Conservation (phyloP, 1,140 invertebrate genomes). For the Coenobita brevimanus region DNA sequence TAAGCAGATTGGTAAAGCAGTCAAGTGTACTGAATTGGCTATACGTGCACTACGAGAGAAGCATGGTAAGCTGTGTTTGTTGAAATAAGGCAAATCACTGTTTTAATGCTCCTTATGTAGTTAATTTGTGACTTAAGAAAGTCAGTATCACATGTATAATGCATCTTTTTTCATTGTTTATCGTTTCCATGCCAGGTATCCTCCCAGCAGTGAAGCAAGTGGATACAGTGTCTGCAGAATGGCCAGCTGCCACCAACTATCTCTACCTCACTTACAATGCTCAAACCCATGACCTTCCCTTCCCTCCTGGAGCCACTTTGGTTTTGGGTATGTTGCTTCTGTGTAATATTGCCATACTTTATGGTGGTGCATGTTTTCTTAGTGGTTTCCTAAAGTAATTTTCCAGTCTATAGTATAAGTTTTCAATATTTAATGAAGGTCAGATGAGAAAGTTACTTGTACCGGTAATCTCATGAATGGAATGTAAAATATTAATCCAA, state of each 20-base stretch:
- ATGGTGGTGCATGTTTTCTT: too few species aligned
- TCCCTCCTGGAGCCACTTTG: conserved; percentile 86
- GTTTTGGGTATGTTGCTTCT: conserved; percentile 81
- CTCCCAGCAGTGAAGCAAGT: conserved; percentile 97
- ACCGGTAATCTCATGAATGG: too few species aligned
- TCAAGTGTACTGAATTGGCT: conserved; percentile 89
- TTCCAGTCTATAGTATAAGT: too few species aligned
- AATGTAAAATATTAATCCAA: too few species aligned
- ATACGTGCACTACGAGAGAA: conserved; percentile 84
- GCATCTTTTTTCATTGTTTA: not conserved
- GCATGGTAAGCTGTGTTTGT: conserved; percentile 72
- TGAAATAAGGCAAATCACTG: too few species aligned
- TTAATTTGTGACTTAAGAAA: too few species aligned
- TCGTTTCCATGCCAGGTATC: conserved; percentile 74
- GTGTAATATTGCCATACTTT: too few species aligned
- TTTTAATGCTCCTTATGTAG: not conserved
- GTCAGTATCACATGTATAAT: too few species aligned
- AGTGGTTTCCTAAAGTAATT: too few species aligned
- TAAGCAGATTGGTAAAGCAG: conserved; percentile 92
- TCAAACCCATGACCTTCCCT: conserved; percentile 87
- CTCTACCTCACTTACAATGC: conserved; percentile 98
- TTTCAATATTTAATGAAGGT: too few species aligned
- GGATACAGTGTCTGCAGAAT: conserved; percentile 99
- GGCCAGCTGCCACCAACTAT: conserved; percentile 98
- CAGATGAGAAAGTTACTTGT: too few species aligned